These are phyloP conservation scores for Trichomycterus rosablanca DNA, from an alignment of 2,113 vertebrate species.

Conservation along the genomic window DNA sequence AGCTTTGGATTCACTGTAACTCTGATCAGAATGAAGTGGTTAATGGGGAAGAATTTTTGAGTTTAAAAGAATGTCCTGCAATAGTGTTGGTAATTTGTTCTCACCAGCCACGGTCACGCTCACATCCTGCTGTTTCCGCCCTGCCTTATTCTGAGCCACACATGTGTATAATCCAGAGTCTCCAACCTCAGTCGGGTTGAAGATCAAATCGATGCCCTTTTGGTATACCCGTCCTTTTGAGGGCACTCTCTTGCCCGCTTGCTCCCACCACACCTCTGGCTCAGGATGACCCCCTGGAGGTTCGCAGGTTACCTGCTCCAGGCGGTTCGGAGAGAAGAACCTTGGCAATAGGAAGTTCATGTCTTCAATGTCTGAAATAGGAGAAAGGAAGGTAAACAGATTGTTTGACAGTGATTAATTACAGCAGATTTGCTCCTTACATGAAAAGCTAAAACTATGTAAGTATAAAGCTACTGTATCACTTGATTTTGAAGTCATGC, in stretches of 20 bases:
- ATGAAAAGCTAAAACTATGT: background rate
- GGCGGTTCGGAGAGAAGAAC: conserved; percentile 73
- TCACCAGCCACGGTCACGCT: conserved; percentile 87
- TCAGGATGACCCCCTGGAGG: conserved; percentile 73
- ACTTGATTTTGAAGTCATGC: background rate
- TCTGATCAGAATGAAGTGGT: too few relatives aligned
- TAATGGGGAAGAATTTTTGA: too few relatives aligned
- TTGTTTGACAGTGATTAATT: background rate
- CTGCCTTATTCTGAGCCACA: conserved; percentile 83
- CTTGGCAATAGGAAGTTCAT: conserved; percentile 65
- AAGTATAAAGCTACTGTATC: background rate
- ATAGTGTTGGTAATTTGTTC: conserved; percentile 50
- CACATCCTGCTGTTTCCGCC: conserved; percentile 78
- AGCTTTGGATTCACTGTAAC: too few relatives aligned
- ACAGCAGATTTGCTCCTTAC: background rate
- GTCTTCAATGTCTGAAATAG: conserved; percentile 79
- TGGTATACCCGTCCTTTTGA: conserved; percentile 77
- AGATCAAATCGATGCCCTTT: conserved; percentile 74
- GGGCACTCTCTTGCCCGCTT: conserved; percentile 65
- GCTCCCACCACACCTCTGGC: conserved; percentile 88
- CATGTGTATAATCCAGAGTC: conserved; percentile 87
- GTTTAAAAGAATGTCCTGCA: too few relatives aligned
- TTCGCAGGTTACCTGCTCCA: conserved; percentile 72
- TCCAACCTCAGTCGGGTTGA: conserved; percentile 62
- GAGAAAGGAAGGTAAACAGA: background rate